These are phyloP conservation scores for Sus cebifrons DNA, from an alignment of 2,797 vertebrate species.

Conservation along the genomic window DNA sequence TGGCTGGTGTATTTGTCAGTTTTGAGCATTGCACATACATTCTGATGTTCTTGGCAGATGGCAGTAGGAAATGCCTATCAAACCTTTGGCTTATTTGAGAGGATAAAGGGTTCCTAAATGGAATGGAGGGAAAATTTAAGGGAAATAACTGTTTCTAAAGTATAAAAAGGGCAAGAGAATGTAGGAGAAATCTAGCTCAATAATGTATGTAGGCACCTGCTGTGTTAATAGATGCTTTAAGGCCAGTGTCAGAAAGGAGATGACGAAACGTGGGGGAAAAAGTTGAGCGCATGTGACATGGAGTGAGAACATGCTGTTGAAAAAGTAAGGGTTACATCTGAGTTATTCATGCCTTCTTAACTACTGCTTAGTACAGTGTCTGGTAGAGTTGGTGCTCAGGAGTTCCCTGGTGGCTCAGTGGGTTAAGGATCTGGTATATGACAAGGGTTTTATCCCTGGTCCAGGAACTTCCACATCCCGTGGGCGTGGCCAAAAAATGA, in stretches of 20 bases:
- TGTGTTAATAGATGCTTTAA: neutral
- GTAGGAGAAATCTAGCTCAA: neutral
- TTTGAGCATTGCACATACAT: conserved; percentile 1
- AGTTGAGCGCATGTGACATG: neutral
- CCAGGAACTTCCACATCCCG: too few species aligned
- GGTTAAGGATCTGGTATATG: too few species aligned
- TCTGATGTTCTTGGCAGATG: conserved; percentile 37
- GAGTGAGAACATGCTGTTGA: conserved; percentile 15
- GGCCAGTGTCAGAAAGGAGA: neutral
- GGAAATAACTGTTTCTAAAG: conserved; percentile 17
- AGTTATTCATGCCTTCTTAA: neutral
- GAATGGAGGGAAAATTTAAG: conserved; percentile 7
- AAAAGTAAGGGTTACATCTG: neutral
- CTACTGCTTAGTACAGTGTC: neutral
- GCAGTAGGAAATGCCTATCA: neutral
- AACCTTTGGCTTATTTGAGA: conserved; percentile 51
- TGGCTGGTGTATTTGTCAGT: neutral
- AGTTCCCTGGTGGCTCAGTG: too few species aligned
- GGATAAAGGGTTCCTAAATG: neutral
- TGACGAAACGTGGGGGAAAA: neutral
- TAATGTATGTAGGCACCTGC: neutral
- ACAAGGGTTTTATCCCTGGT: too few species aligned
- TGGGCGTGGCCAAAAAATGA: too few species aligned
- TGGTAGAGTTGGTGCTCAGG: neutral
- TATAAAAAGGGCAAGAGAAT: neutral